Base-by-base conservation (phyloP, 2,797 vertebrate genomes). In the Rhabdophis nuchalis region DNA sequence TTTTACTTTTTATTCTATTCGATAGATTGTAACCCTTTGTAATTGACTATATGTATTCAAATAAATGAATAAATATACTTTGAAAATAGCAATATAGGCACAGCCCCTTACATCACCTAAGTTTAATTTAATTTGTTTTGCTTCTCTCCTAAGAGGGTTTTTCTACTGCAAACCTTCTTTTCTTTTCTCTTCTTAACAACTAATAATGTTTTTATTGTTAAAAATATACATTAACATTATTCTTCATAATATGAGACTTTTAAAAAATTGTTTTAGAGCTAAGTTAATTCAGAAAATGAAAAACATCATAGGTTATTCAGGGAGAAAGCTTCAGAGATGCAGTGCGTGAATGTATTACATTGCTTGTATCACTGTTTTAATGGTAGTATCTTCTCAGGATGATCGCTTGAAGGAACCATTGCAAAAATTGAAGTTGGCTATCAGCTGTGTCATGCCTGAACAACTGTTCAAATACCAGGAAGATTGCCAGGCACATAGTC, bases 401-500 rank as follows among this genome's bases (percentile, higher is more conserved):
- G 99, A 99, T 97, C 97, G 98, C 57, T 97, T 99, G 92, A 98
- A 98, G 95, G 97, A 98, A 27, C 99, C 99, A 23, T 97, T 99
- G 95, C 98, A 99, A 90, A 99, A 99, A 95, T 98, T 99, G 97
- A 99, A 99, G 91, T 97, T 99, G 95, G 99, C 99, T 3, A 98
- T 99, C 94, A 99, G 98, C 97, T 98, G 97, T 0, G 98, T 98
- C 94, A 99, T 99, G 99, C 99, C 99, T 4, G 98, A 99, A 95
- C 99, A 99, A 97, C 98, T 99, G 11, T 98, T 98, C 91, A 98
- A 99, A 64, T 99, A 98, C 97, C 99, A 99, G 95, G 99, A 99
- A 97, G 99, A 99, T 97, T 99, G 99, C 94, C 98, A 98, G 94
- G 98, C 98, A 72, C 98, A 97, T 14, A 98, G 97, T 93, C 98